phyloP scores from a whole-genome alignment of 2,888 invertebrate species.

The Lomographa bimaculata region DNA sequence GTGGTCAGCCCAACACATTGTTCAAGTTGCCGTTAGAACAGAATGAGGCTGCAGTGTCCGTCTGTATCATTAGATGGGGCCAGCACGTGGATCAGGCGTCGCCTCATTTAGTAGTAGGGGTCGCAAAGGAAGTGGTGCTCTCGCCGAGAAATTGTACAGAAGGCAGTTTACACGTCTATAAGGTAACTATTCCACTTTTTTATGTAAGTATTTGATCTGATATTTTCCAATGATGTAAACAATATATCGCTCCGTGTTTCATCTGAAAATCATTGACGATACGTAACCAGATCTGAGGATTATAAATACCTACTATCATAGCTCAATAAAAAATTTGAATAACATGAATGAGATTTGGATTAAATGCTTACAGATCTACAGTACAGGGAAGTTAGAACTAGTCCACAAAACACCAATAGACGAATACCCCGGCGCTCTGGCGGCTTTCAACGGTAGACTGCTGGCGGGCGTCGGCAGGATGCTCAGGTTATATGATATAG shows the following conservation, averaged over 20 bases:
- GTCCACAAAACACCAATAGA: constrained; percentile 97
- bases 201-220: background rate
- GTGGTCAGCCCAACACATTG: constrained; percentile 87
- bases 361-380: constrained; percentile 80
- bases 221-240: constrained; percentile 64
- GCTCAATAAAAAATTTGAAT: background rate
- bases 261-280: constrained; percentile 82
- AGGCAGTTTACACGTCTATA: constrained; percentile 95
- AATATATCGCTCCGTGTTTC: constrained; percentile 82
- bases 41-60: constrained; percentile 97
- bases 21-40: constrained; percentile 93
- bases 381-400: constrained; percentile 93
- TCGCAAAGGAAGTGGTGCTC: constrained; percentile 94
- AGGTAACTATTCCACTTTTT: constrained; percentile 55
- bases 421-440: constrained; percentile 95
- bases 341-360: too few relatives aligned
- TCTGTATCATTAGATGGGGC: constrained; percentile 92
- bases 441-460: constrained; percentile 95
- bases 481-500: constrained; percentile 97
- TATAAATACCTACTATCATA: too few relatives aligned
- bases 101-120: constrained; percentile 91
- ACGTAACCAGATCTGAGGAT: constrained; percentile 77
- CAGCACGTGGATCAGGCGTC: constrained; percentile 70
- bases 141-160: constrained; percentile 93
- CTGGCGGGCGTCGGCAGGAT: constrained; percentile 96